A percentile compares a stretch with the other conserved stretches of the same genome.
Evolutionary conservation across 2,888 invertebrate genomes (phyloP).

Genomic region (Ochropleura plecta): DNA sequence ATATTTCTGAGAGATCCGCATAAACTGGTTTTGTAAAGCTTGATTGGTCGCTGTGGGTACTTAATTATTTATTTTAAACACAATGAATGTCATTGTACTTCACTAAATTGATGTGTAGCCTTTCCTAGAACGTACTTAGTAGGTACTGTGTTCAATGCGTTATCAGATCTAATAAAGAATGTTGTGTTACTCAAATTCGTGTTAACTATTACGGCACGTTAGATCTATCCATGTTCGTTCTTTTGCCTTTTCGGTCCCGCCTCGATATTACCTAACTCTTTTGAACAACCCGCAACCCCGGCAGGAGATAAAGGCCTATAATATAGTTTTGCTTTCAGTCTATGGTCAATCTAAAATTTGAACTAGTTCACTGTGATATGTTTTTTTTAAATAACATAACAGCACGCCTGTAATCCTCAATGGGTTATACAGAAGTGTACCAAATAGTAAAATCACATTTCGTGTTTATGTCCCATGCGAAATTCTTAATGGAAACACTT

Average conservation of each 20-base stretch:
- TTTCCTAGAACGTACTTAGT: constrained; percentile 9
- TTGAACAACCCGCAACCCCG: no score
- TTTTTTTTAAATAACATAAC: not conserved
- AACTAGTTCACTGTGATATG: no score
- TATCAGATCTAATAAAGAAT: not conserved
- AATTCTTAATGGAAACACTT: not conserved
- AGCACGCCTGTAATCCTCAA: not conserved
- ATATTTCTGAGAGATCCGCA: no score
- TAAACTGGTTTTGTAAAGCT: no score
- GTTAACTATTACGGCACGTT: not conserved
- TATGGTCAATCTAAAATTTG: no score
- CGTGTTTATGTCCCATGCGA: not conserved
- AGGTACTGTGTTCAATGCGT: not conserved
- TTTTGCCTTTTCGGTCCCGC: no score
- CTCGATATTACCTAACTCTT: no score
- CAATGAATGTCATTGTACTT: not conserved
- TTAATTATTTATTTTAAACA: not conserved
- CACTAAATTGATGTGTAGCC: not conserved
- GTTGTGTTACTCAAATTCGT: not conserved
- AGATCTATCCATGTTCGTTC: not conserved
- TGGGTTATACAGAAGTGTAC: not conserved
- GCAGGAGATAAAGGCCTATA: no score
- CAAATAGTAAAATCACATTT: no score
- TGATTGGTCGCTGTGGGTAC: not conserved
- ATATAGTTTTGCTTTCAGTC: no score